A percentile compares a stretch with the other conserved stretches of the same genome.
Evolutionary conservation across 1,140 invertebrate species (phyloP).

Genomic region (Drosophila kikkawai): DNA sequence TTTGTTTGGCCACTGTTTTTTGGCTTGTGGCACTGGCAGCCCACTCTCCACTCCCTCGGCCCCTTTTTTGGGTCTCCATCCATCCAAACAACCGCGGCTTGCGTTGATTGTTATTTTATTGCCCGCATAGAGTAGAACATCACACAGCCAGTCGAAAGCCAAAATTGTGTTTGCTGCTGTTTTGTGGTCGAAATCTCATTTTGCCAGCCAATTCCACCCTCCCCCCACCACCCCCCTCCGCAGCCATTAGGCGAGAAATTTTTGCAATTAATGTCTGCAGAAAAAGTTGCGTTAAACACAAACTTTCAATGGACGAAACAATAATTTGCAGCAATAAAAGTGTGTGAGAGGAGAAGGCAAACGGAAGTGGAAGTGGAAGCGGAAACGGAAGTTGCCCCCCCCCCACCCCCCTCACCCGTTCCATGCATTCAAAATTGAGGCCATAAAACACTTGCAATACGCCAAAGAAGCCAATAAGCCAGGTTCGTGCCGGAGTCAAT

Average conservation of each 20-base stretch:
- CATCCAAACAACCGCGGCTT: conserved; percentile 57
- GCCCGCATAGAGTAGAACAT: conserved; percentile 66
- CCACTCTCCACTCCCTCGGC: neutral
- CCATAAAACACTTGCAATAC: conserved; percentile 12
- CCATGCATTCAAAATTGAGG: conserved; percentile 11
- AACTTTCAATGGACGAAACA: conserved; percentile 40
- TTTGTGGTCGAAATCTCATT: conserved; percentile 79
- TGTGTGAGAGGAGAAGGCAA: neutral
- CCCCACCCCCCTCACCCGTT: no score
- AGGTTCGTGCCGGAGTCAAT: conserved; percentile 10
- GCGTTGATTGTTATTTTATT: conserved; percentile 82
- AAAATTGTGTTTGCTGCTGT: conserved; percentile 78
- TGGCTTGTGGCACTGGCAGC: neutral
- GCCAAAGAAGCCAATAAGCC: conserved; percentile 1
- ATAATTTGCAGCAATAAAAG: conserved; percentile 39
- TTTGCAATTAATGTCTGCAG: conserved; percentile 51
- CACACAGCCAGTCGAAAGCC: conserved; percentile 61
- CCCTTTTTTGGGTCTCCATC: neutral
- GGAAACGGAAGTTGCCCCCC: neutral
- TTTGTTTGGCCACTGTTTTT: conserved; percentile 1
- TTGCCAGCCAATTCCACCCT: conserved; percentile 24
- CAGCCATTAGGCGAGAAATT: conserved; percentile 44
- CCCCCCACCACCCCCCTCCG: neutral
- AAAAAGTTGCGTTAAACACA: conserved; percentile 43
- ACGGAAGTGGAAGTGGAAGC: neutral